A percentile compares a stretch with the other conserved stretches of the same genome.
Conservation (phyloP, 53 echinoderm and acorn worm species). For the Paelopatides confundens region DNA sequence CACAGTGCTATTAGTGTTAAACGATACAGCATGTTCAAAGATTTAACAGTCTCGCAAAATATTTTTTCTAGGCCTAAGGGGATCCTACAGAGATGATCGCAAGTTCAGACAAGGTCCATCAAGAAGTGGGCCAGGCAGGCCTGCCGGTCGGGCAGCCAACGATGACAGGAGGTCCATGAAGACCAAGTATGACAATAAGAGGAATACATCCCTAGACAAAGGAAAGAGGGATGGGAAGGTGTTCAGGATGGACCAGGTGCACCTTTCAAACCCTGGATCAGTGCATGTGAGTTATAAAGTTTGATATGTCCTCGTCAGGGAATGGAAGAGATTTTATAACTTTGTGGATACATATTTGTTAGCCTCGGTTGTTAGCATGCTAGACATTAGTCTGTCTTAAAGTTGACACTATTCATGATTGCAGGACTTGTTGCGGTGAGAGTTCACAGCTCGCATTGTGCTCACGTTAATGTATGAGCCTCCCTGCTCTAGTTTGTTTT, state of each 20-base stretch:
- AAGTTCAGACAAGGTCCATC: slow-evolving; percentile 46
- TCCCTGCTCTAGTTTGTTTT: too few species aligned
- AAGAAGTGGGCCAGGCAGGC: slow-evolving; percentile 54
- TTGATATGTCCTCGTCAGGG: too few species aligned
- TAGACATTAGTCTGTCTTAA: too few species aligned
- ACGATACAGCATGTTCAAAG: too few species aligned
- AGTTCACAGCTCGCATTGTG: too few species aligned
- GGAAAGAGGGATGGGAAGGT: slow-evolving; percentile 69
- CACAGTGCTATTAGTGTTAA: too few species aligned
- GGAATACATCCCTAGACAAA: slow-evolving; percentile 23
- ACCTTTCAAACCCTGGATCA: slow-evolving; percentile 71
- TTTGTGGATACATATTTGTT: too few species aligned
- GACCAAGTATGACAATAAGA: slow-evolving; percentile 24
- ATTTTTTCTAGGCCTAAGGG: not conserved
- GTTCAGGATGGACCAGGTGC: slow-evolving; percentile 79
- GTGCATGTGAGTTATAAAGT: slow-evolving; percentile 76
- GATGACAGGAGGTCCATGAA: slow-evolving; percentile 32
- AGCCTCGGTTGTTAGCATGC: too few species aligned
- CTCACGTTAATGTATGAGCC: too few species aligned
- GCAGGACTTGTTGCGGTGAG: too few species aligned
- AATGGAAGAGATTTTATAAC: too few species aligned
- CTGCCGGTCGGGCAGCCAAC: slow-evolving; percentile 37
- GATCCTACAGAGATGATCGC: slow-evolving; percentile 37
- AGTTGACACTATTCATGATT: too few species aligned
- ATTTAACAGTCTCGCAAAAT: not conserved